phyloP scores from a whole-genome alignment of 1,140 invertebrate species.

The Globodera rostochiensis region DNA sequence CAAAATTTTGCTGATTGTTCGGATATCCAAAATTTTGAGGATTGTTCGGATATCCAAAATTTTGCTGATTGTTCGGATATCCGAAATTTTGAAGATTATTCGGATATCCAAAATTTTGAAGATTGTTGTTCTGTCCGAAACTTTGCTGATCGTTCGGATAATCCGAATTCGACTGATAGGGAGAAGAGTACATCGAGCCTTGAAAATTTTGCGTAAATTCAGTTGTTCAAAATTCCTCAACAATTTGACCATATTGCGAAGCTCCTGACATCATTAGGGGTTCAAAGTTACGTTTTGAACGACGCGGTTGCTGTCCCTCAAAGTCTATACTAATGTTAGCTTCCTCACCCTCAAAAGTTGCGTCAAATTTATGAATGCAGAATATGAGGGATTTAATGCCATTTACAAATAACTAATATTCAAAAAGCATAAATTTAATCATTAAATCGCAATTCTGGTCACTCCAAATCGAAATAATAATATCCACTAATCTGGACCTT shows the following conservation, averaged over 20 bases:
- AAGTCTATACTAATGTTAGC: too few species aligned
- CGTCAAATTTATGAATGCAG: too few species aligned
- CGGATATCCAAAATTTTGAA: background rate
- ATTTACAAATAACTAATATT: too few species aligned
- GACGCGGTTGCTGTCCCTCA: too few species aligned
- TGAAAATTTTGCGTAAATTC: background rate
- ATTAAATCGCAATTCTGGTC: too few species aligned
- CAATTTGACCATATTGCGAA: slow-evolving; percentile 1
- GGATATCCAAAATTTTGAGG: background rate
- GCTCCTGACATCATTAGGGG: background rate
- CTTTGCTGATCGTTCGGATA: background rate
- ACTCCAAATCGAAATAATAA: too few species aligned
- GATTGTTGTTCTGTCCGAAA: background rate
- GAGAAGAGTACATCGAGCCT: background rate
- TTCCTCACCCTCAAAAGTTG: too few species aligned
- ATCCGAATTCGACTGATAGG: background rate
- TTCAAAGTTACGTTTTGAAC: background rate
- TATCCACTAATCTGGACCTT: too few species aligned
- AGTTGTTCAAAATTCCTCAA: background rate
- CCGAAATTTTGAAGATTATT: background rate
- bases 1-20: background rate
- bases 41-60: background rate
- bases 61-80: background rate
- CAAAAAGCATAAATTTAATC: too few species aligned
- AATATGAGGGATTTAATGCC: too few species aligned